Percentiles rank a stretch among this genome's conserved stretches.
Evolutionary conservation across 2,888 invertebrate species (phyloP).

Genomic region (Lottia gigantea): DNA sequence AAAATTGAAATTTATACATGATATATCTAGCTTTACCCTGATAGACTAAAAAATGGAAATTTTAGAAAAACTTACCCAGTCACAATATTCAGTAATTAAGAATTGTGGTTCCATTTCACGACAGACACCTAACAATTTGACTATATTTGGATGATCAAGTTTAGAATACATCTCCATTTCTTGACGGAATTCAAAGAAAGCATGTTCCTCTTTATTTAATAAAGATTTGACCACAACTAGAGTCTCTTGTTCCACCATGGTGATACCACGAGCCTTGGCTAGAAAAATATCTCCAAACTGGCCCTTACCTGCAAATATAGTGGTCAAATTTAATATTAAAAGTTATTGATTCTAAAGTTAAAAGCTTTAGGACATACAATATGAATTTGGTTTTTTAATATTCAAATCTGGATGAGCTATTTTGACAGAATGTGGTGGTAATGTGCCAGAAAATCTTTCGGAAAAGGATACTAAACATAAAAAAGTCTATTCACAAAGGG

Average conservation of each 20-base stretch:
- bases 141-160: constrained; percentile 83
- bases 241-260: constrained; percentile 63
- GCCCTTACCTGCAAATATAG: constrained; percentile 77
- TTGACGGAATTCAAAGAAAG: constrained; percentile 80
- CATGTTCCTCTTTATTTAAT: constrained; percentile 58
- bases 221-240: constrained; percentile 67
- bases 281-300: constrained; percentile 92
- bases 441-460: too few relatives aligned
- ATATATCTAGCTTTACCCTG: too few relatives aligned
- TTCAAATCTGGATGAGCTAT: too few relatives aligned
- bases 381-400: too few relatives aligned
- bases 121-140: constrained; percentile 83
- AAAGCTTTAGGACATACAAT: too few relatives aligned
- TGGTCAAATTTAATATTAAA: neutral
- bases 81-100: constrained; percentile 89
- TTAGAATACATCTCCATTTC: constrained; percentile 88
- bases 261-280: constrained; percentile 74
- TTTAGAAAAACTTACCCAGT: constrained; percentile 78
- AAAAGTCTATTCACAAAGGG: too few relatives aligned
- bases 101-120: constrained; percentile 81
- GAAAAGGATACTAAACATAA: too few relatives aligned
- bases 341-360: neutral
- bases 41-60: too few relatives aligned
- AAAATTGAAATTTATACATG: too few relatives aligned
- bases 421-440: too few relatives aligned